Evolutionary conservation across 2,797 vertebrate genomes (phyloP), one percentile per base, ranked within the genome.

Genomic region (Pteropus rufus): DNA sequence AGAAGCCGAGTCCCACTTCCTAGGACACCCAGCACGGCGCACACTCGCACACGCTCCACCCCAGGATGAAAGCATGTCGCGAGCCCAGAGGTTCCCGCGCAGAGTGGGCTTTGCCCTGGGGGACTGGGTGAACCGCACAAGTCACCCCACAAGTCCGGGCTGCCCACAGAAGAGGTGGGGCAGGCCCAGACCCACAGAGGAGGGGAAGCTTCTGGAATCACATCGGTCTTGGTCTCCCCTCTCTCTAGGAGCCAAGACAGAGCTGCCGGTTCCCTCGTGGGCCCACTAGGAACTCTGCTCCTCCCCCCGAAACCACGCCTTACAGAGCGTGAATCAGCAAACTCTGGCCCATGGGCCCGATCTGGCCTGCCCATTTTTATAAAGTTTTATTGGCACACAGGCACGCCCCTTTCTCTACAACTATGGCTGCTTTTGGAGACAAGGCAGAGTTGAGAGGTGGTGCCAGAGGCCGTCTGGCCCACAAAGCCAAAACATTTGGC

Each of bases 191-290:
- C n/a, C 81, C 41, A 23, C 3, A 1, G 21, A 65, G 24, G 4
- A 34, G 34, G 15, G 54, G n/a, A 82, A 72, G 39, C 41, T 85
- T 92, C 87, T 89, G 29, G 70, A 94, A 62, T 84, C 44, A 26
- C 39, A 36, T 5, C 58, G 19, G 12, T 46, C 1, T 3, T 6
- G 31, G 15, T 18, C 6, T n/a, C 29, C 23, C 36, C 34, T 83
- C 36, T 34, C n/a, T 49, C 7, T 6, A 36, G 39, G 26, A 26
- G 81, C 36, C 60, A 31, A 69, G 41, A 62, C 4, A 1, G 44
- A 46, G 58, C 23, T 24, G 44, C 12, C 44, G 72, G 49, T 34
- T 82, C 14, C 44, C 60, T 62, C n/a, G 14, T 39, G 46, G 10
- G 69, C 39, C 75, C 34, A 29, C 56, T 24, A 0, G 3, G 26